Percentiles rank a stretch among this genome's conserved stretches.
phyloP scores from a whole-genome alignment of 2,888 invertebrate genomes.

The Ectemnius continuus region DNA sequence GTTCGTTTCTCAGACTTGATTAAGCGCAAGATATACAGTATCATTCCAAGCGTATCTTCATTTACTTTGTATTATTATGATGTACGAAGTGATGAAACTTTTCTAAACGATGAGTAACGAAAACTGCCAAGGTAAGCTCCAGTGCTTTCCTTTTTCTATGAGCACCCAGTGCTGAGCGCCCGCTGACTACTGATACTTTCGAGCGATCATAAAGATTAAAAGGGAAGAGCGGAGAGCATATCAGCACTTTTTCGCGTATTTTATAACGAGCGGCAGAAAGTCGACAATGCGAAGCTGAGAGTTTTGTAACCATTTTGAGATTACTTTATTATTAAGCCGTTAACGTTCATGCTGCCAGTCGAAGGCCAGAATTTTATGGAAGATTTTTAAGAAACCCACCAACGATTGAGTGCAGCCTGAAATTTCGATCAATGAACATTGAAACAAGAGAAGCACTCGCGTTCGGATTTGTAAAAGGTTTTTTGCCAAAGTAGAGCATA shows the following conservation, averaged over 20 bases:
- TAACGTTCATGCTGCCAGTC: conserved; percentile 57
- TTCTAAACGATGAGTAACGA: conserved; percentile 57
- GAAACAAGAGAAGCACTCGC: conserved; percentile 28
- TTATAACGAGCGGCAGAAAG: conserved; percentile 50
- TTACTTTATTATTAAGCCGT: conserved; percentile 60
- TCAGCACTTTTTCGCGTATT: conserved; percentile 57
- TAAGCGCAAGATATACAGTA: conserved; percentile 51
- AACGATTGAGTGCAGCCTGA: conserved; percentile 20
- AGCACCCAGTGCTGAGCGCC: conserved; percentile 31
- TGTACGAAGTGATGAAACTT: conserved; percentile 55
- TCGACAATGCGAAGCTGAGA: conserved; percentile 47
- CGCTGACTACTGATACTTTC: conserved; percentile 38
- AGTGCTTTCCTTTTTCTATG: conserved; percentile 36
- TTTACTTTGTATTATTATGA: conserved; percentile 64
- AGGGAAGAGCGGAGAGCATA: conserved; percentile 50
- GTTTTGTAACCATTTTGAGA: conserved; percentile 67
- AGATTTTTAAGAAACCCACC: conserved; percentile 48
- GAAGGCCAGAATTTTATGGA: conserved; percentile 55
- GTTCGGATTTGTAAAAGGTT: conserved; percentile 64
- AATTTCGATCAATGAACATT: conserved; percentile 29
- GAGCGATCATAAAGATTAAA: conserved; percentile 1
- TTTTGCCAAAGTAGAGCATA: conserved; percentile 71
- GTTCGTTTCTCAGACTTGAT: conserved; percentile 45
- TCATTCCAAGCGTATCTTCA: conserved; percentile 72
- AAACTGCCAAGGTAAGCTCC: conserved; percentile 63